Percentiles rank a stretch among this genome's conserved stretches.
phyloP scores from a whole-genome alignment of 2,797 vertebrate genomes.

The Syncerus caffer region DNA sequence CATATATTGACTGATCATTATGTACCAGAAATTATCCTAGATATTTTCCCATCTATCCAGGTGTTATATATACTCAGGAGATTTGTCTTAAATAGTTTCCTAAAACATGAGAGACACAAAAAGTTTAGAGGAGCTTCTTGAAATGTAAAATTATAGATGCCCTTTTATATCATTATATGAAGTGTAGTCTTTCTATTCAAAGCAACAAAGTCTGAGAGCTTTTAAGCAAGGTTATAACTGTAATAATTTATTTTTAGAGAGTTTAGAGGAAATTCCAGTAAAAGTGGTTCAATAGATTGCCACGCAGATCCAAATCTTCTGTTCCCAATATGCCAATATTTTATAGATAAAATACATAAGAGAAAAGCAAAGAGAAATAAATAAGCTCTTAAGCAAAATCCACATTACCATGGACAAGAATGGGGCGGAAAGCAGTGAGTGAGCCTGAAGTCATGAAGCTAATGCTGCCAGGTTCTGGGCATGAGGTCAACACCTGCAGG shows the following conservation, averaged over 20 bases:
- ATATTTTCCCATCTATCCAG: neutral
- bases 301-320: neutral
- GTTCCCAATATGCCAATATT: neutral
- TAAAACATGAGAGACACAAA: neutral
- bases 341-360: neutral
- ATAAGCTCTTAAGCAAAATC: neutral
- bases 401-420: neutral
- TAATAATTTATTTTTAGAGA: neutral
- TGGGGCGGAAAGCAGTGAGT: fast-evolving
- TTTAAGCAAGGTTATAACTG: neutral
- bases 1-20: neutral
- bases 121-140: neutral
- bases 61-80: neutral
- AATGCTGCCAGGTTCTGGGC: neutral
- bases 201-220: neutral
- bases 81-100: neutral
- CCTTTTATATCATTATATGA: neutral
- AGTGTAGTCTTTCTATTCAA: neutral
- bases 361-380: neutral
- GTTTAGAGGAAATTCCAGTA: neutral
- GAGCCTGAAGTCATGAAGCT: neutral
- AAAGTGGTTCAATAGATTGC: neutral
- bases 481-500: neutral
- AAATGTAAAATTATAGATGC: neutral
- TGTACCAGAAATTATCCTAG: neutral